Percentiles rank a stretch among this genome's conserved stretches.
Conservation (phyloP, 2,113 vertebrate genomes). For the Myotis davidii region DNA sequence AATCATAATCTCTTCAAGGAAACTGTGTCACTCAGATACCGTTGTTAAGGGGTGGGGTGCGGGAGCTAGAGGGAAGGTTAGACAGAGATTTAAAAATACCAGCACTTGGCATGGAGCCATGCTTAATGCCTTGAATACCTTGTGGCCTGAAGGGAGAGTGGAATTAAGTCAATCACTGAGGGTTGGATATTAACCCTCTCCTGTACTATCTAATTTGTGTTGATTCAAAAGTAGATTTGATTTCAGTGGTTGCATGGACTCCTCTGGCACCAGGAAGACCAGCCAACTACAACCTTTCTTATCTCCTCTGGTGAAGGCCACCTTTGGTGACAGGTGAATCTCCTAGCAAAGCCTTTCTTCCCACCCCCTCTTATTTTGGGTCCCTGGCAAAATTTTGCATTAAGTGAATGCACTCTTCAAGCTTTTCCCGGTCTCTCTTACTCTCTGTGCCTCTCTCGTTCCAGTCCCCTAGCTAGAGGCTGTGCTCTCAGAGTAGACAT, state of each 20-base stretch:
- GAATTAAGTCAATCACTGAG: neutral
- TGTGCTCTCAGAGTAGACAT: neutral
- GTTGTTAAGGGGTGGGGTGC: neutral
- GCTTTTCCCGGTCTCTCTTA: neutral
- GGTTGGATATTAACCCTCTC: constrained; percentile 18
- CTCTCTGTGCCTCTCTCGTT: neutral
- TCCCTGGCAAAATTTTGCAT: neutral
- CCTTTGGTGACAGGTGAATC: neutral
- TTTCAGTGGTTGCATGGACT: neutral
- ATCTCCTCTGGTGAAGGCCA: neutral
- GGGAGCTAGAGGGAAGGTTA: neutral
- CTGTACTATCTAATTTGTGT: neutral
- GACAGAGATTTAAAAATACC: constrained; percentile 3
- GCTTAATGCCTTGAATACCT: neutral
- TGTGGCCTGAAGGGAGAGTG: neutral
- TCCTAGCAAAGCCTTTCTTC: neutral
- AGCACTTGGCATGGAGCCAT: neutral
- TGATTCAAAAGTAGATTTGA: constrained; percentile 46
- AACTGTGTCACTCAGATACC: neutral
- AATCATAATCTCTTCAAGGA: neutral
- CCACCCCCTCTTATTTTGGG: neutral
- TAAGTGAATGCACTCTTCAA: neutral
- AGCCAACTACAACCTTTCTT: neutral
- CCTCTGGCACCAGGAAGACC: neutral
- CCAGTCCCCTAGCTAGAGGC: neutral